Conservation (phyloP, 2,888 invertebrate species). For the Athalia cordata region DNA sequence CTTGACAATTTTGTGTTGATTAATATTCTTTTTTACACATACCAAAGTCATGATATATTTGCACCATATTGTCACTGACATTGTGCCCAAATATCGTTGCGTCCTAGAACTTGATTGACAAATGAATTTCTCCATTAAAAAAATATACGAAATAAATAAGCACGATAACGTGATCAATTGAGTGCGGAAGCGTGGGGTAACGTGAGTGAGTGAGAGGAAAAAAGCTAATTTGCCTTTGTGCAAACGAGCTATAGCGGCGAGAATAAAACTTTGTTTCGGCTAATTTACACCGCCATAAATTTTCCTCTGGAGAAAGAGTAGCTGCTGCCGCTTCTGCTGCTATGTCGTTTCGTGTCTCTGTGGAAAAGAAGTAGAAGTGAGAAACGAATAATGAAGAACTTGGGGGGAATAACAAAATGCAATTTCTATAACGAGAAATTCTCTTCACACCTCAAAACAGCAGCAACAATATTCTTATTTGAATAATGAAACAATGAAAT, state of each 20-base stretch:
- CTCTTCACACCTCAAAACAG: too few species aligned
- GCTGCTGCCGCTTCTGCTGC: not conserved
- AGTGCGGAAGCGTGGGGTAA: conserved; percentile 3
- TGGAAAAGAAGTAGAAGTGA: not conserved
- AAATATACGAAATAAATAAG: not conserved
- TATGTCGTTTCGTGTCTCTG: not conserved
- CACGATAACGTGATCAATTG: not conserved
- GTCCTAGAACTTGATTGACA: too few species aligned
- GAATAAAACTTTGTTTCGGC: conserved; percentile 58
- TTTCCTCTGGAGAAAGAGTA: conserved; percentile 48
- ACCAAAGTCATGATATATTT: too few species aligned
- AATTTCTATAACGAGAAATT: conserved; percentile 45
- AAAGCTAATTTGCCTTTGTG: conserved; percentile 39
- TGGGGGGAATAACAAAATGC: conserved; percentile 50
- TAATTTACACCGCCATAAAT: conserved; percentile 66
- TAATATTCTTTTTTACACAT: too few species aligned
- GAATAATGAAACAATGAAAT: too few species aligned
- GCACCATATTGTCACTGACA: too few species aligned
- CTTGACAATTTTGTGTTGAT: too few species aligned
- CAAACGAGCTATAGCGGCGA: conserved; percentile 35
- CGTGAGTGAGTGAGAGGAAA: conserved; percentile 14
- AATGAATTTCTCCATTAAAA: not conserved
- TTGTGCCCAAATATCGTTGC: too few species aligned
- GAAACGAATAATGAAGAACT: not conserved
- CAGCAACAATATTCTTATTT: too few species aligned